Evolutionary conservation across 2,113 vertebrate species (phyloP).

Genomic region (Lepus americanus): DNA sequence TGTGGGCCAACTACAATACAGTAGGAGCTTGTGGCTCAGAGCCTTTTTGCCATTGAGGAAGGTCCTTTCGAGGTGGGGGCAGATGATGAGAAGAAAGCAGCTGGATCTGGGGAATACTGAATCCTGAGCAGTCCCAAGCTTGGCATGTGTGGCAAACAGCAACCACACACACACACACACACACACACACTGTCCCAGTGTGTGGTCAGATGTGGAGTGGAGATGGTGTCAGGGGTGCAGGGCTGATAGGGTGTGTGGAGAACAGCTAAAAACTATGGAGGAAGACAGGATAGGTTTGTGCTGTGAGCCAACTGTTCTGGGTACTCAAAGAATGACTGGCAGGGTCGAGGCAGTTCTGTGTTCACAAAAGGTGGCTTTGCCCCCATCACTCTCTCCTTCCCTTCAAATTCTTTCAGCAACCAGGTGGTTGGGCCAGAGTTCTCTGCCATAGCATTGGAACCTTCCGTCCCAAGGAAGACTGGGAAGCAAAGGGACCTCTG

Average conservation of each 20-base stretch:
- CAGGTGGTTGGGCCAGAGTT: no score
- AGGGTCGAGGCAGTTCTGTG: no score
- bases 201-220: no score
- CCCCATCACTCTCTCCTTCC: neutral
- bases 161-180: neutral
- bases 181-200: fast-evolving
- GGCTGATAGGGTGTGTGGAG: neutral
- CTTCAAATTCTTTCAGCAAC: neutral
- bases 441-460: neutral
- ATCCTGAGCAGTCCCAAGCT: neutral
- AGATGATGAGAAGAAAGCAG: neutral
- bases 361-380: neutral
- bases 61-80: neutral
- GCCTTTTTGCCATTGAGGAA: neutral
- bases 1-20: neutral
- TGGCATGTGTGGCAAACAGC: neutral
- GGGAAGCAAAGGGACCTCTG: neutral
- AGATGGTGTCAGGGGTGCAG: neutral
- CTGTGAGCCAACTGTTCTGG: neutral
- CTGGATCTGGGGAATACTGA: neutral
- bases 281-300: neutral
- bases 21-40: no score
- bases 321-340: no score
- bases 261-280: neutral
- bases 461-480: neutral